These are phyloP conservation scores for Romanogobio albipinnatus DNA, from an alignment of 2,113 vertebrate genomes.

Conservation along the genomic window DNA sequence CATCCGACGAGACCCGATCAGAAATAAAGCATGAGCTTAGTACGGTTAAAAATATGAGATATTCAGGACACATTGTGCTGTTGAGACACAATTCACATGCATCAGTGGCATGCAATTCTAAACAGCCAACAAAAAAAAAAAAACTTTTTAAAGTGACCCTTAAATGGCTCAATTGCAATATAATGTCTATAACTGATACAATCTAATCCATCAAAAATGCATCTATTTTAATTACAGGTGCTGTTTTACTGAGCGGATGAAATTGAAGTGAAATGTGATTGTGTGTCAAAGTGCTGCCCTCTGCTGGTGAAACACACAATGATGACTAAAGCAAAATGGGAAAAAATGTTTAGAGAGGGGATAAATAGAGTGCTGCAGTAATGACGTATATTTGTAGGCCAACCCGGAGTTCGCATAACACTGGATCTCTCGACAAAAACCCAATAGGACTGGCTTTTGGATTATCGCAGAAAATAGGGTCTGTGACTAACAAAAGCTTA, in stretches of 20 bases:
- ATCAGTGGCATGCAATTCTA: not conserved
- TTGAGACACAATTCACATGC: not conserved
- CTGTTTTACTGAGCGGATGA: not conserved
- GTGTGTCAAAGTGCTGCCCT: constrained; percentile 63
- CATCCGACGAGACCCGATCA: not conserved
- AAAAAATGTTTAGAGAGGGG: not conserved
- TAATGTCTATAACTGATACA: not conserved
- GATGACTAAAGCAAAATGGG: not conserved
- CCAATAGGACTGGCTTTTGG: too few relatives aligned
- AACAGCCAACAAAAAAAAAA: not conserved
- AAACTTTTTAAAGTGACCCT: not conserved
- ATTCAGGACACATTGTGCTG: not conserved
- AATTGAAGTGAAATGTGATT: not conserved
- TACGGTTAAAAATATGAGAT: constrained; percentile 17
- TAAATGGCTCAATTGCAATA: not conserved
- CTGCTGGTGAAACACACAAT: constrained; percentile 63
- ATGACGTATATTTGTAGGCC: too few relatives aligned
- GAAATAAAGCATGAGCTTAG: constrained; percentile 12
- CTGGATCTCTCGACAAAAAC: too few relatives aligned
- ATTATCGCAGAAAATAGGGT: too few relatives aligned
- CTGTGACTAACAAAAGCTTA: too few relatives aligned
- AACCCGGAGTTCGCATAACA: too few relatives aligned
- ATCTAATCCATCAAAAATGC: not conserved
- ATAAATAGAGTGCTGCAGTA: too few relatives aligned
- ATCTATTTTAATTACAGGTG: not conserved